phyloP scores from a whole-genome alignment of 35 echinoderm and acorn worm species.

The Holothuria glaberrima region DNA sequence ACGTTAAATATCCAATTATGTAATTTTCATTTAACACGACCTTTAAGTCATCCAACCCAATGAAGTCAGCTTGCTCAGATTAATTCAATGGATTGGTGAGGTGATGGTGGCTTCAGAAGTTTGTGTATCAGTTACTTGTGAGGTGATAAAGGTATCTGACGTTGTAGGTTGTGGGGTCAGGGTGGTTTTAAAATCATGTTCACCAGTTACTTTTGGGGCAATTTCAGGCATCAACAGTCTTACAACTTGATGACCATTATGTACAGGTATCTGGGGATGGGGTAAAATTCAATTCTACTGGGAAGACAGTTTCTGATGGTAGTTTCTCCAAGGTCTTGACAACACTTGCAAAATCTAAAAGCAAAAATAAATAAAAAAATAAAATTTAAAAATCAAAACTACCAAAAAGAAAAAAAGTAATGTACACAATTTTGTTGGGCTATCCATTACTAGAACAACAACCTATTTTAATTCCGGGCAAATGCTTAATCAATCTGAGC shows the following conservation, averaged over 20 bases:
- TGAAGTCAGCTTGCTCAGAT: background rate
- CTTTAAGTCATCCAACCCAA: background rate
- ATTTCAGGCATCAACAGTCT: background rate
- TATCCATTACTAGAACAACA: background rate
- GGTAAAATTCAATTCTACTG: conserved; percentile 14
- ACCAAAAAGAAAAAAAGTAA: background rate
- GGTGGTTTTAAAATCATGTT: too few relatives aligned
- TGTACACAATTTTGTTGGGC: background rate
- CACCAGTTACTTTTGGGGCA: too few relatives aligned
- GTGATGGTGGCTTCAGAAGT: background rate
- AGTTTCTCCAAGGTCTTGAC: background rate
- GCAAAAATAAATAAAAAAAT: background rate
- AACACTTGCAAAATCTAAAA: conserved; percentile 5
- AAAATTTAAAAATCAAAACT: background rate
- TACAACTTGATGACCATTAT: background rate
- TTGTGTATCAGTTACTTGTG: background rate
- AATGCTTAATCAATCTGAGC: too few relatives aligned
- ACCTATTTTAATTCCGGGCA: background rate
- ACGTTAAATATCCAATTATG: too few relatives aligned
- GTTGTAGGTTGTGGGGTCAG: too few relatives aligned
- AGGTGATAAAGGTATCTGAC: too few relatives aligned
- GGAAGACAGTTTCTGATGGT: background rate
- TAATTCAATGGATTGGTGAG: conserved; percentile 3
- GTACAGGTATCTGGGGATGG: background rate
- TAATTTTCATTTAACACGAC: too few relatives aligned